phyloP scores from a whole-genome alignment of 2,888 invertebrate genomes.

The Scaptomyza reducta region DNA sequence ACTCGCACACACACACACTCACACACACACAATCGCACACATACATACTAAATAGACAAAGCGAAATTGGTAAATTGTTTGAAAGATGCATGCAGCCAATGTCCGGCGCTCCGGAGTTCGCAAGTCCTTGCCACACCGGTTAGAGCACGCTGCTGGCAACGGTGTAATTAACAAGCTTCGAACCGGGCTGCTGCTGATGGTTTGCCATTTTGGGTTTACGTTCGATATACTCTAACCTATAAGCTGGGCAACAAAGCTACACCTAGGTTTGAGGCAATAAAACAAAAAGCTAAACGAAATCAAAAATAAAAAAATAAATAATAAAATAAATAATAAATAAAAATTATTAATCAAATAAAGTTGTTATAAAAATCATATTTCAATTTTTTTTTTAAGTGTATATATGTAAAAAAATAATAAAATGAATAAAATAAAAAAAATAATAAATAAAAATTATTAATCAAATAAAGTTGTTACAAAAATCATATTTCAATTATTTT shows the following conservation, averaged over 20 bases:
- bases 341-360: too few species aligned
- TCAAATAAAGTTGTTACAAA: too few species aligned
- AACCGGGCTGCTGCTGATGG: slow-evolving; percentile 58
- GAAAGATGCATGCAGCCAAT: slow-evolving; percentile 65
- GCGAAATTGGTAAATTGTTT: slow-evolving; percentile 76
- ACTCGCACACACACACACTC: slow-evolving; percentile 14
- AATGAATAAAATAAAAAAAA: too few species aligned
- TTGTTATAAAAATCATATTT: too few species aligned
- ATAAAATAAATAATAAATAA: too few species aligned
- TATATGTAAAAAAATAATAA: too few species aligned
- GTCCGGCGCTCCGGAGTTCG: slow-evolving; percentile 28
- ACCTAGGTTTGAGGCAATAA: background rate
- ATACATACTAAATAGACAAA: slow-evolving; percentile 32
- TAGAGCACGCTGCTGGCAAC: slow-evolving; percentile 31
- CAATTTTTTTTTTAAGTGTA: background rate
- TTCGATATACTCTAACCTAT: slow-evolving; percentile 3
- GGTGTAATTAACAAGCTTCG: slow-evolving; percentile 69
- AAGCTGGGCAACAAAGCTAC: background rate
- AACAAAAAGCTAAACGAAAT: too few species aligned
- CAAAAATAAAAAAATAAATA: too few species aligned
- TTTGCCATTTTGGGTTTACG: slow-evolving; percentile 28
- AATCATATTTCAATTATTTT: background rate
- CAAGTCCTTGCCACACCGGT: slow-evolving; percentile 5
- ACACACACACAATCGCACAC: slow-evolving; percentile 6
- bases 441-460: too few species aligned